A percentile compares a stretch with the other conserved stretches of the same genome.
phyloP scores from a whole-genome alignment of 2,797 vertebrate species.

The Thaleichthys pacificus region DNA sequence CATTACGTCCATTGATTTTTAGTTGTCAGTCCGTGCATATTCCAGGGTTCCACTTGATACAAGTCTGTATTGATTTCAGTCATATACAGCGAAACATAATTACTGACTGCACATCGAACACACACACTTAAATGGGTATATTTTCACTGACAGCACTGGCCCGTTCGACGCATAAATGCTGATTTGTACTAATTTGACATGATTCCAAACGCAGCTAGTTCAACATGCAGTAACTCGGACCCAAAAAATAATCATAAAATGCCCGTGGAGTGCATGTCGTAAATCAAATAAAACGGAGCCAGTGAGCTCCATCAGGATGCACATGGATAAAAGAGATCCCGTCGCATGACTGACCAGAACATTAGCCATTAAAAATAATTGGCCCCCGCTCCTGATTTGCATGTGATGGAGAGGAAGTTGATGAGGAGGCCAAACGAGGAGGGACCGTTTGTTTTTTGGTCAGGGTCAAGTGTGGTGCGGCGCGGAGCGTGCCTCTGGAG shows the following conservation, averaged over 20 bases:
- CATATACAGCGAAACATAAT: constrained; percentile 31
- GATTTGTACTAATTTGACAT: constrained; percentile 45
- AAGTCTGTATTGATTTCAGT: constrained; percentile 1
- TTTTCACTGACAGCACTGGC: constrained; percentile 27
- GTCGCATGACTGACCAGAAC: constrained; percentile 50
- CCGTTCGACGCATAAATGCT: constrained; percentile 46
- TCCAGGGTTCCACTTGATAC: constrained; percentile 42
- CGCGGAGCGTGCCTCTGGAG: background rate
- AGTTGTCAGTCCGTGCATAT: constrained; percentile 15
- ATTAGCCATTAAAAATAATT: constrained; percentile 72
- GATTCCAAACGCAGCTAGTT: constrained; percentile 18
- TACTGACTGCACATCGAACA: constrained; percentile 25
- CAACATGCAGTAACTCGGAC: constrained; percentile 16
- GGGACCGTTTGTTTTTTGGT: constrained; percentile 42
- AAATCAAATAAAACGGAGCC: constrained; percentile 42
- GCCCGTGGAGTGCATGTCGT: constrained; percentile 17
- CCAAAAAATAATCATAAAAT: constrained; percentile 23
- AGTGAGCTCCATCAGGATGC: constrained; percentile 28
- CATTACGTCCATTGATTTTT: constrained; percentile 31
- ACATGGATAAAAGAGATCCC: constrained; percentile 24
- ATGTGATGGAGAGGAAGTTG: constrained; percentile 44
- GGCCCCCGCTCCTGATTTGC: constrained; percentile 39
- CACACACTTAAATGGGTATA: constrained; percentile 27
- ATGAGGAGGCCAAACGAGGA: constrained; percentile 38
- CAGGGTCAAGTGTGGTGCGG: constrained; percentile 35